Base-by-base conservation (phyloP, 2,113 vertebrate species). In the Perca schrenkii region DNA sequence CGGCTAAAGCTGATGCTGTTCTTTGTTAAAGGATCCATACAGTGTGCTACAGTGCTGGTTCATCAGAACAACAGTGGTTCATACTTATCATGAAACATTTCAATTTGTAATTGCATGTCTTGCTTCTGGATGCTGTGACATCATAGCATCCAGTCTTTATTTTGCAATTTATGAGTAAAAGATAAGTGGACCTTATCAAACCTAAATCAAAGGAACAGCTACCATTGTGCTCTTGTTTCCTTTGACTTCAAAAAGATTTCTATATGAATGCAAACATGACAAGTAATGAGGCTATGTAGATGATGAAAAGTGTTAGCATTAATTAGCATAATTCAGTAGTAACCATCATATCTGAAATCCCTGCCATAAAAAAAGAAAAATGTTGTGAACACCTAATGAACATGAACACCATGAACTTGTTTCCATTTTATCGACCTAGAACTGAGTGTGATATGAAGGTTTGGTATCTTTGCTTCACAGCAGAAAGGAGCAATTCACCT, bases 171-270 rank as follows among this genome's bases (percentile, higher is more conserved):
- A 90, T 94, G 90, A 94, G 88, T 73, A 82, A 83, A 77, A 88
- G 89, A 91, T 83, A 85, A 94, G 86, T 85, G 77, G 86, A 83
- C 83, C 76, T 76, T 75, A 80, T 47, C 10, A 43, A 43, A 43
- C 40, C 40, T 43, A 76, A 90, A 93, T 93, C 92, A 95, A 93
- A 95, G 90, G 58, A 75, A 52, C 36, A 68, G 34, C 22, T 76
- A 75, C 74, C 34, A 72, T 81, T 82, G 79, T 89, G 86, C 60
- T 87, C 69, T 86, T 84, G 74, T 91, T 79, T 83, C 62, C 80
- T 84, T 85, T 84, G 60, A 92, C 88, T 92, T 93, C 89, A 95
- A 93, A 95, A 92, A 88, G 84, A 63, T 81, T 84, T 84, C 79
- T 73, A 78, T 89, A 78, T 88, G 86, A 88, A 93, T 92, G 82